Percentiles rank a stretch among this genome's conserved stretches.
phyloP scores from a whole-genome alignment of 2,797 vertebrate species.

The Pantherophis alleghaniensis region DNA sequence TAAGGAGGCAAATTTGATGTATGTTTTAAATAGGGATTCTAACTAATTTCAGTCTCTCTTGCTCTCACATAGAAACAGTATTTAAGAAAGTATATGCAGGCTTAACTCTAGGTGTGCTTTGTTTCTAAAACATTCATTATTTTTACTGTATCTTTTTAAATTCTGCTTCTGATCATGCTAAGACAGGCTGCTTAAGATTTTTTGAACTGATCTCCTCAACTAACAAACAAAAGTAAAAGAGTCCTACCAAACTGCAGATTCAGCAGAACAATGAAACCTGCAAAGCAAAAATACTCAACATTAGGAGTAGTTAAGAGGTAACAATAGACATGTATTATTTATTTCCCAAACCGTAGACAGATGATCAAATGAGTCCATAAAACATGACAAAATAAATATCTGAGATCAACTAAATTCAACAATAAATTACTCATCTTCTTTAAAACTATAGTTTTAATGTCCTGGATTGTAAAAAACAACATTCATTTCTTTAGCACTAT shows the following conservation, averaged over 20 bases:
- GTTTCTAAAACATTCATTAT: background rate
- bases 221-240: background rate
- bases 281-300: background rate
- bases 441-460: background rate
- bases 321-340: background rate
- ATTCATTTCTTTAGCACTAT: background rate
- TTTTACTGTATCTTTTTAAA: background rate
- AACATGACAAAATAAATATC: background rate
- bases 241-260: conserved; percentile 71
- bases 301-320: background rate
- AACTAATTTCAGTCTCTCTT: background rate
- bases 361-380: background rate
- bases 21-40: background rate
- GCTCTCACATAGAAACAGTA: background rate
- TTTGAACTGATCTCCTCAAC: background rate
- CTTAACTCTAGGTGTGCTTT: background rate
- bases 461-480: background rate
- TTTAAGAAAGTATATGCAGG: background rate
- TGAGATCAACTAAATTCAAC: background rate
- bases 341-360: background rate
- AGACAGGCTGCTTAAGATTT: background rate
- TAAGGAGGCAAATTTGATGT: background rate
- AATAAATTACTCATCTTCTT: background rate
- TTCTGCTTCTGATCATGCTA: background rate
- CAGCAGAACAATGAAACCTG: conserved; percentile 74